phyloP scores from a whole-genome alignment of 2,113 vertebrate genomes.

The Tautogolabrus adspersus region DNA sequence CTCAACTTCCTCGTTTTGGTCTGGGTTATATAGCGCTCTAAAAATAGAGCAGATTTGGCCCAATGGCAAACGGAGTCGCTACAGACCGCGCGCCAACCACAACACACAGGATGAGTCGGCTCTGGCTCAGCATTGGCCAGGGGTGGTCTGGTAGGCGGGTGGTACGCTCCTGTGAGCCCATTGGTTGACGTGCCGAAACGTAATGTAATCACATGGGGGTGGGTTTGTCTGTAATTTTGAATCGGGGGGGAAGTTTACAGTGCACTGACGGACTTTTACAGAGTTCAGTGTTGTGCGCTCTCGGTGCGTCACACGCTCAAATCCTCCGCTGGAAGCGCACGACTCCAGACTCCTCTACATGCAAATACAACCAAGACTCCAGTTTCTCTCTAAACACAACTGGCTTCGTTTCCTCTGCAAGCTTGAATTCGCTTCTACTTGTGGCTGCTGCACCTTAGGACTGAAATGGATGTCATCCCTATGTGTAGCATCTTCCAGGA shows the following conservation, averaged over 20 bases:
- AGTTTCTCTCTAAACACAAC: slow-evolving; percentile 13
- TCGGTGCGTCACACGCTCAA: slow-evolving; percentile 79
- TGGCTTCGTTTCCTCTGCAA: slow-evolving; percentile 13
- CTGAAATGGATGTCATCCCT: slow-evolving; percentile 97
- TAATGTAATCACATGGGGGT: slow-evolving; percentile 82
- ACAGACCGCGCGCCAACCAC: slow-evolving; percentile 82
- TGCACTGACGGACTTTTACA: slow-evolving; percentile 85
- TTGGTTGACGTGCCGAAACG: slow-evolving; percentile 81
- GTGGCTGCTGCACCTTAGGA: slow-evolving; percentile 52
- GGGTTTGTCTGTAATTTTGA: slow-evolving; percentile 88
- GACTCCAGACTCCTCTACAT: slow-evolving; percentile 47
- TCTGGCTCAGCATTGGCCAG: slow-evolving; percentile 83
- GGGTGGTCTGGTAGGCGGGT: slow-evolving; percentile 81
- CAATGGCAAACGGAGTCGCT: slow-evolving; percentile 77
- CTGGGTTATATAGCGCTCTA: slow-evolving; percentile 89
- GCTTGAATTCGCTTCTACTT: slow-evolving; percentile 47
- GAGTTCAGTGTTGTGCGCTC: slow-evolving; percentile 90
- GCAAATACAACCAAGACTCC: slow-evolving; percentile 39
- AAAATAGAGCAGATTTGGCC: slow-evolving; percentile 86
- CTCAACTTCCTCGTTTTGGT: slow-evolving; percentile 61
- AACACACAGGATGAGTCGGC: slow-evolving; percentile 63
- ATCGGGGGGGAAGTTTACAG: slow-evolving; percentile 93
- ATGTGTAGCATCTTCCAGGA: slow-evolving; percentile 99
- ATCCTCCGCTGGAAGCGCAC: slow-evolving; percentile 62
- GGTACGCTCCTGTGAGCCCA: slow-evolving; percentile 52